These are phyloP conservation scores for Ophiothrix spiculata DNA, from an alignment of 35 echinoderm and acorn worm species.

Conservation along the genomic window DNA sequence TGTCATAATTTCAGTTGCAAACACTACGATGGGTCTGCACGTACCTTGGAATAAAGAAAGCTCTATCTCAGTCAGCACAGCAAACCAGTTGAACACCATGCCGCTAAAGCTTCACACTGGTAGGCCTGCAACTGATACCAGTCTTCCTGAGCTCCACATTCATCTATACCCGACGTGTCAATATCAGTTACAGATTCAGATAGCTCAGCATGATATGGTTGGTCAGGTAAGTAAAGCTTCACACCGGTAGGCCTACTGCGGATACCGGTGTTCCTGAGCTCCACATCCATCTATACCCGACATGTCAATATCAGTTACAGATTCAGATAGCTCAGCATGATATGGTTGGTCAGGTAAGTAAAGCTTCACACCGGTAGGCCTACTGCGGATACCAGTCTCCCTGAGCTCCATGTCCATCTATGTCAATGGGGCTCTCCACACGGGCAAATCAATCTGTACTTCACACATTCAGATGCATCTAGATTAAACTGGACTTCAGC, in stretches of 20 bases:
- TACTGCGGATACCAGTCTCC: background rate
- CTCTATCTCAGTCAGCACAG: conserved; percentile 9
- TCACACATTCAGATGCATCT: too few relatives aligned
- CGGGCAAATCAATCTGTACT: too few relatives aligned
- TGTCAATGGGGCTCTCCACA: too few relatives aligned
- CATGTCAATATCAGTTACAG: conserved; percentile 19
- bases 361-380: conserved; percentile 8
- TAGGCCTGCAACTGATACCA: background rate
- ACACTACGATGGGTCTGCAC: conserved; percentile 25
- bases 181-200: conserved; percentile 4
- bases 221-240: conserved; percentile 34
- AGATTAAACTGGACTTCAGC: too few relatives aligned
- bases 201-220: conserved; percentile 1
- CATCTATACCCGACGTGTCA: conserved; percentile 32
- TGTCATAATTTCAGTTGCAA: conserved; percentile 12
- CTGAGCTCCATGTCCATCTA: conserved; percentile 10
- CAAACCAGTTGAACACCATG: conserved; percentile 5
- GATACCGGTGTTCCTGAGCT: background rate
- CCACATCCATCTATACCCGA: conserved; percentile 19
- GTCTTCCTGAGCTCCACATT: background rate
- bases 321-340: background rate
- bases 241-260: background rate
- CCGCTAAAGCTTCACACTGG: conserved; percentile 17
- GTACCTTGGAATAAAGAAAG: conserved; percentile 28
- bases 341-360: conserved; percentile 36